Evolutionary conservation across 2,888 invertebrate genomes (phyloP), one percentile per base, ranked within the genome.

Genomic region (Idaea straminata): DNA sequence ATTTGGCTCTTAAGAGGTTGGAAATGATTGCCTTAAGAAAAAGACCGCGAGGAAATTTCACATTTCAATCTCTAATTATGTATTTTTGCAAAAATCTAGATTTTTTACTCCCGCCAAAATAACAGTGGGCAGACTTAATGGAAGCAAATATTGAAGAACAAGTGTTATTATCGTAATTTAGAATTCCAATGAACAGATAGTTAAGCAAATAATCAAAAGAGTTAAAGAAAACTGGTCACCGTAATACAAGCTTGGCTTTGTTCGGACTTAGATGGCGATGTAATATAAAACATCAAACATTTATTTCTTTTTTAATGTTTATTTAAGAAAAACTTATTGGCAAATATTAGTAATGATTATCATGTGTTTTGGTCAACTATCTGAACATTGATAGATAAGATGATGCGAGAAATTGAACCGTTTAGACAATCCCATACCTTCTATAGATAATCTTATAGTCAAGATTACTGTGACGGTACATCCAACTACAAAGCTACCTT

Each of bases 391-490:
- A 62, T 36, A 60, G 60, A 36, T 64, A 78, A 72, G 72, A 73
- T 73, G 69, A 65, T 73, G 69, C 63, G 66, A 66, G 62, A 66
- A 70, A 66, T 72, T 66, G 62, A 75, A 72, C 64, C 69, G 67
- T 65, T 68, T 65, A 72, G 69, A 70, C 72, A 74, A 74, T 76
- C 64, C 83, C 77, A 83, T 87, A 88, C 88, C 89, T 81, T 92
- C 87, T 82, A 80, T 81, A 87, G 86, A 77, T 88, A 89, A 91
- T 92, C 92, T 92, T 84, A 83, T 77, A 62, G 60, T 66, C 77
- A 91, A 92, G 92, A 92, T 89, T 86, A 90, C 85, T 83, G 79
- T 74, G 91, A 91, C 80, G 87, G 87, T 85, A 88, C 85, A 77
- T 80, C 83, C 80, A 73, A 77, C 77, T 75, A 79, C 79, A 69